phyloP scores from a whole-genome alignment of 1,140 invertebrate species.

The Scylla paramamosain region DNA sequence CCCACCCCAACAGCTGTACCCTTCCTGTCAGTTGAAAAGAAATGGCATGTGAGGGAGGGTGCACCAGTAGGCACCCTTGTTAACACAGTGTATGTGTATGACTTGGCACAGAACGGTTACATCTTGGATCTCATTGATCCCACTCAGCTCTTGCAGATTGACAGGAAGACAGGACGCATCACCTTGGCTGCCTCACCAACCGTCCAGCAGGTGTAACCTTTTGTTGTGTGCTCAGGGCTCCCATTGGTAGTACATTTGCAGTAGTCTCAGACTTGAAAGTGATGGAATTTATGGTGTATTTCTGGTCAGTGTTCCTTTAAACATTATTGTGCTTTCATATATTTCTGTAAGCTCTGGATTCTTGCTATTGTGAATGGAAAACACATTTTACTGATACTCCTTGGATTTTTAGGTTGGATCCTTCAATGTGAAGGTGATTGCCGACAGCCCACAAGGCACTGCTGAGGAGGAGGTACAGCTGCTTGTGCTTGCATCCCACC shows the following conservation, averaged over 20 bases:
- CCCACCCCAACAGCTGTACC: constrained; percentile 46
- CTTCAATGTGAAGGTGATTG: constrained; percentile 13
- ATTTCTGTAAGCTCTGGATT: too few species aligned
- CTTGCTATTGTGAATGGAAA: background rate
- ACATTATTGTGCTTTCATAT: too few species aligned
- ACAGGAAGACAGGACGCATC: constrained; percentile 43
- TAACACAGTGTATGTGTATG: constrained; percentile 30
- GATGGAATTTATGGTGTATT: too few species aligned
- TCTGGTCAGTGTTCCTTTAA: too few species aligned
- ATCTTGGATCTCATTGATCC: constrained; percentile 15
- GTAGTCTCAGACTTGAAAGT: too few species aligned
- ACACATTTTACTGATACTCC: background rate
- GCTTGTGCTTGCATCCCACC: background rate
- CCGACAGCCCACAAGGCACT: background rate
- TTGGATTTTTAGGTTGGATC: background rate
- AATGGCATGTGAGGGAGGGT: constrained; percentile 40
- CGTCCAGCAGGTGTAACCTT: background rate
- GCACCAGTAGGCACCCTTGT: constrained; percentile 43
- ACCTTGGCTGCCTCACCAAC: constrained; percentile 33
- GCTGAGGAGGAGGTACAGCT: constrained; percentile 25
- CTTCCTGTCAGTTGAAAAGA: background rate
- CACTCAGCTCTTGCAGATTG: constrained; percentile 2
- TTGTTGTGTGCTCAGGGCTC: background rate
- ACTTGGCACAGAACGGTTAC: constrained; percentile 53
- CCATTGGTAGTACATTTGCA: background rate